Evolutionary conservation across 2,797 vertebrate species (phyloP).

Genomic region (Catostomus latipinnis): DNA sequence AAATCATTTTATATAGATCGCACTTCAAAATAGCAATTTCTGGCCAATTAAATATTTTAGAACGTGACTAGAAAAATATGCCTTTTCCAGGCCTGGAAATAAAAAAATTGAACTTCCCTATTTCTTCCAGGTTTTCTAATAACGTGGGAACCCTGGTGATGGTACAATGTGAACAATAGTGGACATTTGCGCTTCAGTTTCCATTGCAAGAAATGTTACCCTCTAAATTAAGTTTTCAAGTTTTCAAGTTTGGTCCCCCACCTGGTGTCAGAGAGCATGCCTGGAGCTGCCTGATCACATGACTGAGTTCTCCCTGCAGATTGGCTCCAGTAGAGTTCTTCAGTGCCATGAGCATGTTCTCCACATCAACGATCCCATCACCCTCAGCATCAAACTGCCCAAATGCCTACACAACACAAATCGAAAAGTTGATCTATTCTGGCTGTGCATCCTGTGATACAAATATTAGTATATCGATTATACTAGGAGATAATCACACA

Average conservation of each 20-base stretch:
- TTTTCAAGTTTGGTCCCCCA: conserved; percentile 62
- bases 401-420: conserved; percentile 81
- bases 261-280: conserved; percentile 96
- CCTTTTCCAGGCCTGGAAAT: too few relatives aligned
- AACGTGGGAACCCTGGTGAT: too few relatives aligned
- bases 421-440: not conserved
- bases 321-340: conserved; percentile 95
- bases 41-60: too few relatives aligned
- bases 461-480: not conserved
- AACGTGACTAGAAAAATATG: too few relatives aligned
- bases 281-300: conserved; percentile 95
- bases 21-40: too few relatives aligned
- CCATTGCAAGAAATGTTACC: not conserved
- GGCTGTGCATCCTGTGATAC: not conserved
- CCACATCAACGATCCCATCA: conserved; percentile 92
- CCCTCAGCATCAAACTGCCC: conserved; percentile 96
- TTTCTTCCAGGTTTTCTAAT: too few relatives aligned
- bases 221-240: not conserved
- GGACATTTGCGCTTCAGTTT: not conserved
- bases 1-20: too few relatives aligned
- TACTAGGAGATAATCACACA: not conserved
- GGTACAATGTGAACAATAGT: not conserved
- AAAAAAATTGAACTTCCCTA: too few relatives aligned
- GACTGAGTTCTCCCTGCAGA: conserved; percentile 94
- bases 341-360: conserved; percentile 91